Conservation (phyloP, 2,113 vertebrate species). For the Coturnix japonica region DNA sequence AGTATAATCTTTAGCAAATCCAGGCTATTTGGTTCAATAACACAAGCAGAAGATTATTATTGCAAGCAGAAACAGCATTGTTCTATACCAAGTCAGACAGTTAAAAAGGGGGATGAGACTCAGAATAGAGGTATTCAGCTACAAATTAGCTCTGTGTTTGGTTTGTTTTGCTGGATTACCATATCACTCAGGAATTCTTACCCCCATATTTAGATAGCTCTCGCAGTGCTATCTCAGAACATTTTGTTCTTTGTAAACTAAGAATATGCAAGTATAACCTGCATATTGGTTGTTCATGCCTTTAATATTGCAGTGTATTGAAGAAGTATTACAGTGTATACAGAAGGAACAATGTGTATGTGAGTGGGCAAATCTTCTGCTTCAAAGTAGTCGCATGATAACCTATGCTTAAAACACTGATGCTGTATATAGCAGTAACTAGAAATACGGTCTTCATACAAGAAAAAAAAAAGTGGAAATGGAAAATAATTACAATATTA, state of each 20-base stretch:
- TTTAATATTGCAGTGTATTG: neutral
- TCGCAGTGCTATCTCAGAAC: neutral
- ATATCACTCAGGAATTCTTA: slow-evolving; percentile 23
- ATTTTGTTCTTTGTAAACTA: neutral
- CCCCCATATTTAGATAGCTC: neutral
- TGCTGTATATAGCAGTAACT: neutral
- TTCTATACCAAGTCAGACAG: neutral
- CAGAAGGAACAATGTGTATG: neutral
- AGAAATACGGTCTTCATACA: neutral
- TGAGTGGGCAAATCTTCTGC: neutral
- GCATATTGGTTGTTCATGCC: neutral
- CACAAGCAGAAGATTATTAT: neutral
- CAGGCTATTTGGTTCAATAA: neutral
- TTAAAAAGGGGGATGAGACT: slow-evolving; percentile 16
- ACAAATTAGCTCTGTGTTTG: slow-evolving; percentile 20
- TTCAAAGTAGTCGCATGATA: neutral
- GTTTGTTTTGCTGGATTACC: slow-evolving; percentile 3
- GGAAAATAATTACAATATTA: neutral
- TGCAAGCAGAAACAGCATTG: slow-evolving; percentile 11
- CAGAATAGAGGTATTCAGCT: slow-evolving; percentile 10
- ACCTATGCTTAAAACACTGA: neutral
- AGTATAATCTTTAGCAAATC: neutral
- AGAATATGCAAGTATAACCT: neutral
- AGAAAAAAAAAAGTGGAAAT: neutral
- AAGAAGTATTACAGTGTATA: neutral